phyloP scores from a whole-genome alignment of 2,888 invertebrate genomes.

The Hypomecis atomaria region DNA sequence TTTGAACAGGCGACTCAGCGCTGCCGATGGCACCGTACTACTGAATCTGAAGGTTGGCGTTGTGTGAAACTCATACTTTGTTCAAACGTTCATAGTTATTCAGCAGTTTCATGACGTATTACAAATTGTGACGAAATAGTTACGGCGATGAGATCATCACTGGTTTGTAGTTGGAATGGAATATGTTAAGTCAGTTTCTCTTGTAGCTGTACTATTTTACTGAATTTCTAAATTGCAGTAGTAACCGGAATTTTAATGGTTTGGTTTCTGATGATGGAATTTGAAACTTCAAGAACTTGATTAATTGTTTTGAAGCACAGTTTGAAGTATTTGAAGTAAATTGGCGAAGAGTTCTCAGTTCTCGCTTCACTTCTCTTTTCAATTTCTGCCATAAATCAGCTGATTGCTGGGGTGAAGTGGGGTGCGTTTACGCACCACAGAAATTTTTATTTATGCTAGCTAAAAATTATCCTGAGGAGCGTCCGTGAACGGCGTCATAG shows the following conservation, averaged over 20 bases:
- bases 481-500: no score
- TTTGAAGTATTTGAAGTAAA: no score
- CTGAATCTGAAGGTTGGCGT: slow-evolving; percentile 67
- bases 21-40: slow-evolving; percentile 56
- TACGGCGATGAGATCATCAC: slow-evolving; percentile 40
- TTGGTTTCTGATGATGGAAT: background rate
- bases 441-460: no score
- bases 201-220: background rate
- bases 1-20: slow-evolving; percentile 23
- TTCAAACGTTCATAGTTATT: slow-evolving; percentile 45
- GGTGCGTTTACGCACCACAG: no score
- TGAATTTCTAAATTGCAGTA: background rate
- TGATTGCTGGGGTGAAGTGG: no score
- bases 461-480: no score
- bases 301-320: background rate
- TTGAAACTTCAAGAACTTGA: background rate
- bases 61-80: slow-evolving; percentile 62
- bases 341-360: no score
- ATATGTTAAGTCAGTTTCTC: background rate
- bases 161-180: background rate
- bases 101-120: slow-evolving; percentile 57
- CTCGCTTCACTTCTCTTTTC: no score
- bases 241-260: background rate
- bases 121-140: slow-evolving; percentile 59
- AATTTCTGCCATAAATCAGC: no score